Percentiles rank a stretch among this genome's conserved stretches.
Evolutionary conservation across 2,113 vertebrate genomes (phyloP).

Genomic region (Guaruba guarouba): DNA sequence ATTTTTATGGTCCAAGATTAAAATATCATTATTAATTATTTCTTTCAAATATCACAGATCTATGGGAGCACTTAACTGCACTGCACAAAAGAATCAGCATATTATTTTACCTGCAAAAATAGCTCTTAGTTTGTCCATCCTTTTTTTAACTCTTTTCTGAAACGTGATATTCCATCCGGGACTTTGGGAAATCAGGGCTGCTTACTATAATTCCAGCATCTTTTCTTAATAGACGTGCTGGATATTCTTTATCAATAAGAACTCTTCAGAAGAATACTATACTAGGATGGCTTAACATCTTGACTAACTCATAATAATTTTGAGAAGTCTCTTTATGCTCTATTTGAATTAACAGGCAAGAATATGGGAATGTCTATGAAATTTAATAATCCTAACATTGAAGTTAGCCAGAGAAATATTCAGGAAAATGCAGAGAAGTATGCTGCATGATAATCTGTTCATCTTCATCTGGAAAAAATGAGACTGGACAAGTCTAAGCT

Average conservation of each 20-base stretch:
- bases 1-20: not conserved
- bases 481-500: constrained; percentile 9
- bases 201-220: not conserved
- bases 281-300: not conserved
- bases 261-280: not conserved
- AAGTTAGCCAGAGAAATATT: not conserved
- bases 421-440: not conserved
- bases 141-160: not conserved
- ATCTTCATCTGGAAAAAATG: not conserved
- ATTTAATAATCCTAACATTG: not conserved
- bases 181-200: not conserved
- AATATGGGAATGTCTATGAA: not conserved
- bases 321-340: not conserved
- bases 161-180: not conserved
- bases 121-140: not conserved
- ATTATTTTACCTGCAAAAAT: not conserved
- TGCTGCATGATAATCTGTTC: not conserved
- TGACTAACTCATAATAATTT: not conserved
- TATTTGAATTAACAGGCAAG: not conserved
- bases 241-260: not conserved
- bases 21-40: not conserved
- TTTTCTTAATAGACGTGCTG: not conserved
- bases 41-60: not conserved
- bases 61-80: not conserved
- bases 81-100: not conserved